These are phyloP conservation scores for Sphenopsis melanotis DNA, from an alignment of 2,797 vertebrate genomes.

Conservation along the genomic window DNA sequence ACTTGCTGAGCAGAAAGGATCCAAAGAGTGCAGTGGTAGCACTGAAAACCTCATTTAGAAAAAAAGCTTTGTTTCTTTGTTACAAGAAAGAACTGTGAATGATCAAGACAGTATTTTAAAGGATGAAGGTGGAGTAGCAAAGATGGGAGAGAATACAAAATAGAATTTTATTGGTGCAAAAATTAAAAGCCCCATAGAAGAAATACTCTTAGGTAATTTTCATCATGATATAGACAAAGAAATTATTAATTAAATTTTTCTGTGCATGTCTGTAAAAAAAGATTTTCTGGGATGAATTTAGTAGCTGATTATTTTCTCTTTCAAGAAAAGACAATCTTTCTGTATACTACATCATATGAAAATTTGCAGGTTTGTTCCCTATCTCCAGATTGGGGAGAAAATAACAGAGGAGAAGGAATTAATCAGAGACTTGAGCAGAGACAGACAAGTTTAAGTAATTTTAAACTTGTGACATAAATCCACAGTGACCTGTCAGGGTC, in stretches of 20 bases:
- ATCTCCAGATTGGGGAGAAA: not conserved
- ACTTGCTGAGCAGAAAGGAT: not conserved
- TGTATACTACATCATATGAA: not conserved
- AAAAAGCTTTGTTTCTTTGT: not conserved
- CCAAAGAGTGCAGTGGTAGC: not conserved
- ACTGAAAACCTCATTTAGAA: not conserved
- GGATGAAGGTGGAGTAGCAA: not conserved
- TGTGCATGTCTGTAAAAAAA: not conserved
- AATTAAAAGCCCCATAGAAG: not conserved
- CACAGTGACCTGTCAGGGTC: not conserved
- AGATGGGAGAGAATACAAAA: not conserved
- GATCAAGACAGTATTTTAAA: not conserved
- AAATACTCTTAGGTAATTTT: not conserved
- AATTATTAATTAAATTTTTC: not conserved
- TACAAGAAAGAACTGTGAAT: not conserved
- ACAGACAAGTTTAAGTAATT: not conserved
- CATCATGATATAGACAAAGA: not conserved
- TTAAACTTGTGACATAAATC: not conserved
- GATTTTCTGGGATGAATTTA: not conserved
- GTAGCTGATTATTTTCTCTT: not conserved
- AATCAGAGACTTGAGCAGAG: not conserved
- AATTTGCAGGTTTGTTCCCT: not conserved
- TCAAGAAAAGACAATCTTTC: not conserved
- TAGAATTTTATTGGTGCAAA: not conserved
- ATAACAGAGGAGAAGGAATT: not conserved